Evolutionary conservation across 2,113 vertebrate species (phyloP), one percentile per base, ranked within the genome.

Genomic region (Thinocorus orbignyianus): DNA sequence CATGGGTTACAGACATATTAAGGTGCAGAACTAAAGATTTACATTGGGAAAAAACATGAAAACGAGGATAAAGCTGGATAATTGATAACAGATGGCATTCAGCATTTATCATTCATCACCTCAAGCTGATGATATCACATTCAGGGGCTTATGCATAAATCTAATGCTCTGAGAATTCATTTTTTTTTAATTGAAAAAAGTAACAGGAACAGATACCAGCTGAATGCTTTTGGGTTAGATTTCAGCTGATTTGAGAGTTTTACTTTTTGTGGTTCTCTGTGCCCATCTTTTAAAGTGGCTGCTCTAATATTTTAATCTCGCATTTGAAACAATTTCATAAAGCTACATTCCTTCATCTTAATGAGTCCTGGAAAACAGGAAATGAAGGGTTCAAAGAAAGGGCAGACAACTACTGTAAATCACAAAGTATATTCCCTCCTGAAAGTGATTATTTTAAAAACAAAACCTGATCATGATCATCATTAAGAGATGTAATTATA

Each of bases 401-500:
- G 98, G 91, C 97, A 98, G 88, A 90, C 65, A 98, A 98, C 98
- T 98, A 98, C 98, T 98, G 98, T 98, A 98, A 98, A 98, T 98
- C 98, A 98, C 94, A 97, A 98, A 96, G 97, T 97, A 96, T 96
- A 91, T 96, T 98, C 98, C 92, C 96, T 93, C 93, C 96, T 91
- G 86, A 96, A 97, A 90, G 83, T 84, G 92, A 95, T 97, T 97
- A 79, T 96, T 98, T 98, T 96, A 94, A 92, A 96, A 92, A 76
- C 83, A 95, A 92, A 98, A 98, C 94, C 81, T 88, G 96, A 93
- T 97, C 92, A 97, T 88, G 96, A 93, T 97, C 92, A 97, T 98
- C 98, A 98, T 98, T 98, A 98, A 97, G 92, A 86, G 80, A 97
- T 95, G 87, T 98, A 98, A 98, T 98, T 98, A 97, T 97, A 98